Base-by-base conservation (phyloP, 2,888 invertebrate genomes). In the Tipula vernalis region DNA sequence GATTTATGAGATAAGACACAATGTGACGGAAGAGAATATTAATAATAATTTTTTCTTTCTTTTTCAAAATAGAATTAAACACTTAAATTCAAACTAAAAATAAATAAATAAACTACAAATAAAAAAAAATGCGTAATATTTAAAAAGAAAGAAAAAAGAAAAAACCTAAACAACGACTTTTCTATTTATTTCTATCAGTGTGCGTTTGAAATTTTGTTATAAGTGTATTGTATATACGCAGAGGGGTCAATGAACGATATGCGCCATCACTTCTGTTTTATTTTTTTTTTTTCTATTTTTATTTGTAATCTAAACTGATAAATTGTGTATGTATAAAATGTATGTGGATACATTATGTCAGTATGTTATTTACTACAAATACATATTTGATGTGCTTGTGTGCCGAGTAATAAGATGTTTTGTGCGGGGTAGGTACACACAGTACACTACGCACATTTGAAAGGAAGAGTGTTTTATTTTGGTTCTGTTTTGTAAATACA, bases 171-270 rank as follows among this genome's bases (percentile, higher is more conserved):
- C 57, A 57, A 57, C 28, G 57, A 57, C 57, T 36, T 85, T 85
- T 85, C 15, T 39, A 85, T 85, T 85, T 41, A 41, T 85, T 41
- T 85, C 39, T n/a, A 41, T 85, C 41, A 41, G 84, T 28, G 28
- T 28, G 28, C 28, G 28, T 85, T 85, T 85, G n/a, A 41, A 85
- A 15, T 41, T 85, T 18, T 28, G 28, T 28, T 28, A 28, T 28
- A 28, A 1, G 28, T 28, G 28, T 28, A 28, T 71, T 71, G 71
- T 71, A 57, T 57, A 57, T 10, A 44, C 6, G 51, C 28, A 13
- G 84, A 39, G 47, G 28, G 86, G 42, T 86, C 86, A 86, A 86
- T 44, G 44, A 86, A 86, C 86, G 86, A 86, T 86, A 86, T 86
- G 86, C 86, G 86, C 86, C 86, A 86, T 86, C 86, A 86, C 42